Percentiles rank a stretch among this genome's conserved stretches.
These are phyloP conservation scores for Caenorhabditis afra DNA, from an alignment of 2,888 invertebrate genomes.

Conservation along the genomic window DNA sequence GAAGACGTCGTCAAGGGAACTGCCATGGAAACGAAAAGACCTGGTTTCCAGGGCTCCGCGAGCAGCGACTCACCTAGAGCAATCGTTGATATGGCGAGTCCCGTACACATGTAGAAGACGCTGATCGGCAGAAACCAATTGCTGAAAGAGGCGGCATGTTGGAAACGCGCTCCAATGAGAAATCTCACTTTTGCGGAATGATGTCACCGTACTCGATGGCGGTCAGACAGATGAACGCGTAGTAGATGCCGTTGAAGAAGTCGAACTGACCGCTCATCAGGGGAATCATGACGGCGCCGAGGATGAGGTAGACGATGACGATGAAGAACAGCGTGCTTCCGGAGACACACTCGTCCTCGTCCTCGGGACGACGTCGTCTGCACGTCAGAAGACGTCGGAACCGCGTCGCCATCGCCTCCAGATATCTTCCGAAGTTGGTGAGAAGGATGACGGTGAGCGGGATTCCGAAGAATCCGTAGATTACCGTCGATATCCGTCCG, in stretches of 20 bases:
- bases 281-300: slow-evolving; percentile 68
- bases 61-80: slow-evolving; percentile 69
- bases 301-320: slow-evolving; percentile 67
- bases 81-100: slow-evolving; percentile 78
- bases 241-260: slow-evolving; percentile 79
- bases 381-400: slow-evolving; percentile 43
- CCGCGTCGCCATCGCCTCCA: slow-evolving; percentile 71
- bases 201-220: slow-evolving; percentile 80
- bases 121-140: slow-evolving; percentile 75
- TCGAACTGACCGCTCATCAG: slow-evolving; percentile 73
- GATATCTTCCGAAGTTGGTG: slow-evolving; percentile 78
- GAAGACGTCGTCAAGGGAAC: background rate
- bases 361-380: slow-evolving; percentile 34
- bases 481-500: slow-evolving; percentile 77
- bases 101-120: slow-evolving; percentile 78
- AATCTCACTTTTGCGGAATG: slow-evolving; percentile 71
- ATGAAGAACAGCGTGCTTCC: slow-evolving; percentile 69
- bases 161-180: background rate
- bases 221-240: slow-evolving; percentile 77
- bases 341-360: slow-evolving; percentile 58
- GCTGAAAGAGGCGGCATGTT: slow-evolving; percentile 56
- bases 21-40: background rate
- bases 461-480: slow-evolving; percentile 79
- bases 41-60: background rate
- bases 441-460: slow-evolving; percentile 79